phyloP scores from a whole-genome alignment of 2,888 invertebrate genomes.

The Tortrix viridana region DNA sequence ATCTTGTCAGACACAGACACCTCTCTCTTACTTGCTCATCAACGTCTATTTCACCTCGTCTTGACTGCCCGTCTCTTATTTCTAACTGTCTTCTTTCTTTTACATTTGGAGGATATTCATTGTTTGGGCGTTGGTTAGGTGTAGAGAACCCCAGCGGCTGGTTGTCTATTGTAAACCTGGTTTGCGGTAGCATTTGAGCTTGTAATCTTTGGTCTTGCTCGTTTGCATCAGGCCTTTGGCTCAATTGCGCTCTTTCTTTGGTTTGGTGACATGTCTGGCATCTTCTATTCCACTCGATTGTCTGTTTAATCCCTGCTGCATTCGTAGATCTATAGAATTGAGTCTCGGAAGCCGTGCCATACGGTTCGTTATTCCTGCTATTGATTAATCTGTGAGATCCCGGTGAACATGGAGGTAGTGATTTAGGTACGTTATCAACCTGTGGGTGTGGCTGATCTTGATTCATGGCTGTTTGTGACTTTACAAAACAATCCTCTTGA shows the following conservation, averaged over 20 bases:
- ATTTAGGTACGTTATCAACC: no score
- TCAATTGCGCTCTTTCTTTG: no score
- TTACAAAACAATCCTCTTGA: background rate
- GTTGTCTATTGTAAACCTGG: constrained; percentile 24
- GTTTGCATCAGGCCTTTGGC: background rate
- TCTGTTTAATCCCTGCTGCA: constrained; percentile 10
- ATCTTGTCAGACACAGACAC: no score
- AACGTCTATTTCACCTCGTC: constrained; percentile 42
- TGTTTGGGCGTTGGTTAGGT: constrained; percentile 40
- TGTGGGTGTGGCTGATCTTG: background rate
- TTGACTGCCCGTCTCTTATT: constrained; percentile 38
- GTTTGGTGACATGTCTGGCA: no score
- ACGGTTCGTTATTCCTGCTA: no score
- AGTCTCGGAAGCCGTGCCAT: background rate
- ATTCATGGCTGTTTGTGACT: background rate
- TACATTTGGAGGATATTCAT: constrained; percentile 31
- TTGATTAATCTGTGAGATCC: no score
- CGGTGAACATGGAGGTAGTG: no score
- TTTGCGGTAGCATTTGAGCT: constrained; percentile 2
- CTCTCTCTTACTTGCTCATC: constrained; percentile 6
- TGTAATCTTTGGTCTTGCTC: background rate
- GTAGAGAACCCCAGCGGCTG: constrained; percentile 46
- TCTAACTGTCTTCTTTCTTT: constrained; percentile 40
- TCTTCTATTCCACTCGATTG: constrained; percentile 19
- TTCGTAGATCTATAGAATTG: background rate